These are phyloP conservation scores for Drosophila kepulauana DNA, from an alignment of 1,140 invertebrate species.

Conservation along the genomic window DNA sequence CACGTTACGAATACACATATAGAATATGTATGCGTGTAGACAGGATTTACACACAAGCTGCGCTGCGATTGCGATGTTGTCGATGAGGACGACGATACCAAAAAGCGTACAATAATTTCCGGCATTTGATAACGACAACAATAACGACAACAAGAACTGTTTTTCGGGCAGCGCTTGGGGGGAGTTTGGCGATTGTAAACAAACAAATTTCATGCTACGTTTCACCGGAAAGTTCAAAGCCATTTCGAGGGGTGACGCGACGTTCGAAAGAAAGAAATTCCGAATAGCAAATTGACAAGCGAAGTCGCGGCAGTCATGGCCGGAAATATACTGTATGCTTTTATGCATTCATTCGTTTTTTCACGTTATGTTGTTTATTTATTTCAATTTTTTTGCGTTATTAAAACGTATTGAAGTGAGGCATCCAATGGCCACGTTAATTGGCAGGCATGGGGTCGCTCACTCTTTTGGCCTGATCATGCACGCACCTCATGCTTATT, in stretches of 20 bases:
- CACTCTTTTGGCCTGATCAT: neutral
- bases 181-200: constrained; percentile 72
- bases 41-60: constrained; percentile 73
- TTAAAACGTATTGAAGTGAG: constrained; percentile 59
- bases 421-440: constrained; percentile 54
- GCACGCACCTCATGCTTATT: constrained; percentile 51
- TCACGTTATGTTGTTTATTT: constrained; percentile 8
- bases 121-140: constrained; percentile 72
- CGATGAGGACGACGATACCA: constrained; percentile 54
- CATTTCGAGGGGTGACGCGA: constrained; percentile 10
- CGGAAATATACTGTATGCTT: constrained; percentile 55
- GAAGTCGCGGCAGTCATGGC: constrained; percentile 48
- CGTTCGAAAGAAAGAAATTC: constrained; percentile 11
- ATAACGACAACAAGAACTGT: constrained; percentile 18
- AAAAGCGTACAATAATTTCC: constrained; percentile 76
- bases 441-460: constrained; percentile 50
- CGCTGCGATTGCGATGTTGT: constrained; percentile 51
- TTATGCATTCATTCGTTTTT: constrained; percentile 4
- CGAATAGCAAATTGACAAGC: constrained; percentile 68
- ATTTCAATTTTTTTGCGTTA: constrained; percentile 20
- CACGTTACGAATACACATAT: neutral
- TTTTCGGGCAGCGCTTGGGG: neutral
- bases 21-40: constrained; percentile 52
- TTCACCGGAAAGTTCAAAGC: constrained; percentile 67
- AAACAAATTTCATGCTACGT: constrained; percentile 78